These are phyloP conservation scores for Labeo catla DNA, from an alignment of 2,113 vertebrate genomes.

Conservation along the genomic window DNA sequence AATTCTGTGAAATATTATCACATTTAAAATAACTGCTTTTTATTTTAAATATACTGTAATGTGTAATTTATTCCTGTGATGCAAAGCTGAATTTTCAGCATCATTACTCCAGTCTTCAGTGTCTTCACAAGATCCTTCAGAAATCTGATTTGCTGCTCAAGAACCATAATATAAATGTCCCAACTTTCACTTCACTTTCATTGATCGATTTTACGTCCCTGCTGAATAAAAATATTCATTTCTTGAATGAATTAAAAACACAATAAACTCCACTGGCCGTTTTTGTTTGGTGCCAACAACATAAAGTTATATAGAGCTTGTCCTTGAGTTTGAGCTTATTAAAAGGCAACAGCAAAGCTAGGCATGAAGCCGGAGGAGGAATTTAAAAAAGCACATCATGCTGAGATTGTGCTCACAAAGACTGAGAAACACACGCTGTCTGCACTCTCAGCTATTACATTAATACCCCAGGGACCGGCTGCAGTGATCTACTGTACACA, in stretches of 20 bases:
- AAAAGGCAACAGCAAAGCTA: conserved; percentile 9
- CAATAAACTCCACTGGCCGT: background rate
- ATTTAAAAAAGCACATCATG: conserved; percentile 20
- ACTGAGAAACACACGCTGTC: conserved; percentile 15
- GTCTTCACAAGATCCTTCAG: too few relatives aligned
- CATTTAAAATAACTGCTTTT: too few relatives aligned
- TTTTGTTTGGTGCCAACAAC: conserved; percentile 3
- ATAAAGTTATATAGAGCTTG: background rate
- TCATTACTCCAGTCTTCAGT: too few relatives aligned
- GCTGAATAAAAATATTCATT: too few relatives aligned
- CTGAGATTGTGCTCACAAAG: conserved; percentile 28
- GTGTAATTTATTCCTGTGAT: too few relatives aligned
- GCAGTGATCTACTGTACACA: conserved; percentile 26
- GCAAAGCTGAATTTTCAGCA: too few relatives aligned
- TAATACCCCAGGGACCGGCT: background rate
- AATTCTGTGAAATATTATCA: too few relatives aligned
- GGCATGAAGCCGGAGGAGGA: background rate
- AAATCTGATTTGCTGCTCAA: too few relatives aligned
- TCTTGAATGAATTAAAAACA: background rate
- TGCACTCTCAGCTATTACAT: conserved; percentile 39
- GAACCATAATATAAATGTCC: too few relatives aligned
- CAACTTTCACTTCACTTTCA: too few relatives aligned
- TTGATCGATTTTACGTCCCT: too few relatives aligned
- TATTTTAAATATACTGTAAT: too few relatives aligned
- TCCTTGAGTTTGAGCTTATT: conserved; percentile 16